Base-by-base conservation (phyloP, 1,140 invertebrate species). In the Panonychus citri region DNA sequence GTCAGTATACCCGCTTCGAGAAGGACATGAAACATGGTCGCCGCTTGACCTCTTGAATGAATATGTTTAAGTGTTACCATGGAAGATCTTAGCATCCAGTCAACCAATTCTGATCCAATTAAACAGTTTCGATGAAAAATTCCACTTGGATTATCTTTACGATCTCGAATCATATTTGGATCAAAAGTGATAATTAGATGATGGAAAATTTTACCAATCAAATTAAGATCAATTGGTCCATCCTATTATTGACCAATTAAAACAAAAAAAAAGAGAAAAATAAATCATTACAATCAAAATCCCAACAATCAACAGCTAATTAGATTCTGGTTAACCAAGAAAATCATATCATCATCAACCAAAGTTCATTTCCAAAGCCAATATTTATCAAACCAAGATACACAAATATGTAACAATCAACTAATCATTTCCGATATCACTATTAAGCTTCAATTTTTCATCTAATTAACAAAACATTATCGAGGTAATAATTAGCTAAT, bases 21-120 rank as follows among this genome's bases (percentile, higher is more conserved):
- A n/a, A 87, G 68, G 0, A 78, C 79, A 65, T 87, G 84, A 80
- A 82, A 86, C 77, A 85, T 84, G 26, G 78, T 81, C 19, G 79
- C 76, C 27, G 82, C 81, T 63, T 83, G 80, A 57, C 76, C 74
- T 56, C 82, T 69, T n/a, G 78, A 78, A 56, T 71, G 70, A 8
- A 74, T 70, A 70, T 57, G 53, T 13, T 62, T 53, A 26, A 54
- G 55, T 28, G 71, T 52, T 17, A 25, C 27, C 10, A 30, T 25
- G 7, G 57, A 55, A 70, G 70, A 43, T 71, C 71, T 37, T 59
- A 83, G 66, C 27, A 86, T 65, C 82, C 83, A 86, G 65, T 55
- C 81, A 2, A 83, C 80, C 66, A 86, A 75, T 66, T 86, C 83
- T 1, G 71, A 70, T 24, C 77, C 77, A 19, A 77, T 70, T 67